Conservation (phyloP, 2,888 invertebrate species). For the Melieria picta region DNA sequence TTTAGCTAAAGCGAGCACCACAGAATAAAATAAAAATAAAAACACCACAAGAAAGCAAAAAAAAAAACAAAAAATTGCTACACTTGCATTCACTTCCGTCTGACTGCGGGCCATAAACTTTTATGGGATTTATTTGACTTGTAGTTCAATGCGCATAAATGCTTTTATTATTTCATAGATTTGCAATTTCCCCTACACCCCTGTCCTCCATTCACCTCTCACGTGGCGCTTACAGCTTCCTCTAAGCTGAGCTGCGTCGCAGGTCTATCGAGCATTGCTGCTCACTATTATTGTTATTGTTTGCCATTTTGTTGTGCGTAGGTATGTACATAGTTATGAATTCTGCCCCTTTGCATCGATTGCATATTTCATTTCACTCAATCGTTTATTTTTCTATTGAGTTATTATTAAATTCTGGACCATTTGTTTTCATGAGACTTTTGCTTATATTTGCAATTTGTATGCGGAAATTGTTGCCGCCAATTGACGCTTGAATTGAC, state of each 20-base stretch:
- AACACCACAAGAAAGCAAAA: too few relatives aligned
- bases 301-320: neutral
- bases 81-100: slow-evolving; percentile 4
- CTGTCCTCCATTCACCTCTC: neutral
- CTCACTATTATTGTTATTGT: neutral
- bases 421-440: neutral
- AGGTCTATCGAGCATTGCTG: too few relatives aligned
- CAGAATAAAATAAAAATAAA: too few relatives aligned
- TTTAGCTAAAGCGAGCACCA: too few relatives aligned
- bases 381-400: neutral
- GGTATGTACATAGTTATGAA: neutral
- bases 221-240: neutral
- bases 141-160: slow-evolving; percentile 20
- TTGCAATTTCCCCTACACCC: neutral
- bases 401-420: slow-evolving; percentile 3
- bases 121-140: slow-evolving; percentile 31
- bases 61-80: too few relatives aligned
- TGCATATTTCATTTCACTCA: too few relatives aligned
- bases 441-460: too few relatives aligned
- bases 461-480: too few relatives aligned
- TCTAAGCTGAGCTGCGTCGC: neutral
- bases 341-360: too few relatives aligned
- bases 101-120: slow-evolving; percentile 31
- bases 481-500: too few relatives aligned
- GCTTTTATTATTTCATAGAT: slow-evolving; percentile 11